A percentile compares a stretch with the other conserved stretches of the same genome.
phyloP scores from a whole-genome alignment of 2,888 invertebrate genomes.

The Hyalella azteca region DNA sequence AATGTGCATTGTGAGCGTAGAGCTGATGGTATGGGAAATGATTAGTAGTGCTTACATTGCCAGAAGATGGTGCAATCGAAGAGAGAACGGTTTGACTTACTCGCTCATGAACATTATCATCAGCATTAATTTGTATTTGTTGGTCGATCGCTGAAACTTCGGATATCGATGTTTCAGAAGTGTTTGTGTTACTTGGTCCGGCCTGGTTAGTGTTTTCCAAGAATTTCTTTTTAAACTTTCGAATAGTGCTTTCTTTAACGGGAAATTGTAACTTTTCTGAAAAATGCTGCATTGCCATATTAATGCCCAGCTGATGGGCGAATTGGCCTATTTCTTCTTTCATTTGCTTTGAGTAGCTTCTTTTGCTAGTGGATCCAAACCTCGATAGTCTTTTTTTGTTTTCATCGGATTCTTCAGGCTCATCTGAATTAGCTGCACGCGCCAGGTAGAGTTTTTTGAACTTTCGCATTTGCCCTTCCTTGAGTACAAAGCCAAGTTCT shows the following conservation, averaged over 20 bases:
- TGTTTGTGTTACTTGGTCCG: slow-evolving; percentile 41
- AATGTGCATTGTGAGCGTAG: slow-evolving; percentile 53
- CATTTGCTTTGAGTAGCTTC: slow-evolving; percentile 54
- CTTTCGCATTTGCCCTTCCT: slow-evolving; percentile 59
- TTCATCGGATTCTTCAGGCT: slow-evolving; percentile 33
- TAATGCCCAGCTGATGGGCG: slow-evolving; percentile 59
- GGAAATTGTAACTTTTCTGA: slow-evolving; percentile 59
- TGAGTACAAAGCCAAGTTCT: slow-evolving; percentile 59
- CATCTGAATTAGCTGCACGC: slow-evolving; percentile 46
- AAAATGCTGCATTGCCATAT: slow-evolving; percentile 60
- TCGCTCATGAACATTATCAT: background rate
- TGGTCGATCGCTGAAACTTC: slow-evolving; percentile 16
- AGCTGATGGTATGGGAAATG: slow-evolving; percentile 58
- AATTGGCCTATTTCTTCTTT: slow-evolving; percentile 60
- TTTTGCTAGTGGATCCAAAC: slow-evolving; percentile 33
- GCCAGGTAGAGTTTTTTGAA: slow-evolving; percentile 60
- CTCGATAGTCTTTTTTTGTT: background rate
- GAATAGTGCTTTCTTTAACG: slow-evolving; percentile 60
- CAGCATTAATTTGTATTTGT: slow-evolving; percentile 19
- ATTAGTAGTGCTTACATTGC: slow-evolving; percentile 51
- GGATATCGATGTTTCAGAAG: slow-evolving; percentile 9
- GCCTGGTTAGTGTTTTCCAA: slow-evolving; percentile 50
- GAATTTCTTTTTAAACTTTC: slow-evolving; percentile 60
- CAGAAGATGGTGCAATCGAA: slow-evolving; percentile 38
- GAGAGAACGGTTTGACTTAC: background rate